Base-by-base conservation (phyloP, 1,140 invertebrate species). In the Battus philenor region DNA sequence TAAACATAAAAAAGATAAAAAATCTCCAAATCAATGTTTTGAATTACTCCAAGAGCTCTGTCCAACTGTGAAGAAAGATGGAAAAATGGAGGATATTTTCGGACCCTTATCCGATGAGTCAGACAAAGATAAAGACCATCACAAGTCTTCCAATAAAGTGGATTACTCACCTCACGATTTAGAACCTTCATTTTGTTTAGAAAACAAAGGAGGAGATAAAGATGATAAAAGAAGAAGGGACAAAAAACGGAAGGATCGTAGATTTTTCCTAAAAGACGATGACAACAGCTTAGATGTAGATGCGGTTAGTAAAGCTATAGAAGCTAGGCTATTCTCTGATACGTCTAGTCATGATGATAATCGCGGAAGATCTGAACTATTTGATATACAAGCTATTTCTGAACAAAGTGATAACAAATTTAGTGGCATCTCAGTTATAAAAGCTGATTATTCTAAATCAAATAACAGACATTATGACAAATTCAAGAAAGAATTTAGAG, bases 31-130 rank as follows among this genome's bases (percentile, higher is more conserved):
- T 27, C 62, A 66, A 38, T 52, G 50, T n/a, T 65, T 58, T 61
- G 70, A 81, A 31, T 44, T 54, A 36, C 29, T 47, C 6, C 30
- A 34, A 33, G 84, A 79, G 36, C 47, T 41, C 8, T 50, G 60
- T 41, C 47, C 65, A 8, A 76, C 54, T 44, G 63, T 70, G 6
- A 90, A 90, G 66, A 88, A 89, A 44, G 91, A 92, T 41, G 92
- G 93, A 27, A 91, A 93, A 67, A 94, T 95, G 92, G 93, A 95
- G 76, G 93, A 94, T 59, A 95, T 95, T 44, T 96, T 95, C 77
- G 94, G 94, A 2, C 92, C 94, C 0, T 85, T 95, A 16, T 95
- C 94, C 0, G 94, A 96, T 66, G 92, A 95, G 17, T 87, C 84
- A 12, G 86, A 87, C 49, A 74, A 67, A 69, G 68, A 79, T 8